Evolutionary conservation across 2,888 invertebrate genomes (phyloP), one percentile per base, ranked within the genome.

Genomic region (Dichetophora obliterata): DNA sequence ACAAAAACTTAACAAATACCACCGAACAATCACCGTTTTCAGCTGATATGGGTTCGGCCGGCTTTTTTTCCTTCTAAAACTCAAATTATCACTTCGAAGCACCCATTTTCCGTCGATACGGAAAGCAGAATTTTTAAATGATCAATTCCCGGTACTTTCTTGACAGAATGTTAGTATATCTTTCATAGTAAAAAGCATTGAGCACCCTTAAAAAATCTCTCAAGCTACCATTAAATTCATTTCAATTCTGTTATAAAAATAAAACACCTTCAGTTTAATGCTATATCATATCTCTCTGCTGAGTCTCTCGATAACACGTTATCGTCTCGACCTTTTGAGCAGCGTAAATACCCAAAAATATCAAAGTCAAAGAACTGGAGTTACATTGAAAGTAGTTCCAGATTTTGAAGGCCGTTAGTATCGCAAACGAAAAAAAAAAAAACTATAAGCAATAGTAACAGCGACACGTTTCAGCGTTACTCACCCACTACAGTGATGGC

Each of bases 321-420:
- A 43, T 43, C 11, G 11, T 11, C n/a, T n/a, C 43, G 43, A 43
- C 22, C 22, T 22, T 57, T 57, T 11, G 2, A n/a, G 2, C 65
- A 34, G 31, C 8, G 19, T 66, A 14, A 66, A 37, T 37, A 66
- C 66, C n/a, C n/a, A 43, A 9, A 66, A 66, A 48, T 5, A 4
- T 8, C 14, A 66, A 66, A 34, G 66, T 37, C 66, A 34, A 66
- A 19, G 48, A 66, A 48, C 43, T 34, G 19, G 22, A 66, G 37
- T 66, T 48, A 22, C 66, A 66, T 66, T 43, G 43, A 43, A 37
- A 65, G n/a, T 22, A 27, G 16, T 16, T 24, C 59, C 59, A 59
- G 5, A 11, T 59, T 27, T 59, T 66, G 48, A 66, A 37, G 43
- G 37, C 22, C 66, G 16, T 66, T 6, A 4, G 27, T 14, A 43